Base-by-base conservation (phyloP, 2,888 invertebrate genomes). In the Lamellibrachia satsuma region DNA sequence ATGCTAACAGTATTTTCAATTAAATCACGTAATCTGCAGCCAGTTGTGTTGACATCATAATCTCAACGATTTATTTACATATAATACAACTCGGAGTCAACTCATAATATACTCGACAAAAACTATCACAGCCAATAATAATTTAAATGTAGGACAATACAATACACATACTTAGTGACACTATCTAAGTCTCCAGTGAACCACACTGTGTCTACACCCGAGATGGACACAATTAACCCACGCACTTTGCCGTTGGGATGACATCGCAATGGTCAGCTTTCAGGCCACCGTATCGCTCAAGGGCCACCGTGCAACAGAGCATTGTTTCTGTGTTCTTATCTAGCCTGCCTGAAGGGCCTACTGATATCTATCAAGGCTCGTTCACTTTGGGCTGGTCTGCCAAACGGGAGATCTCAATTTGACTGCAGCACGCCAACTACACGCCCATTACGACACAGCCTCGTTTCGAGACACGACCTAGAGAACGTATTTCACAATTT, bases 11-110 rank as follows among this genome's bases (percentile, higher is more conserved):
- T 75, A 75, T 75, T 75, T n/a, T 75, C 75, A 75, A 75, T 75
- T 75, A 75, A 75, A 75, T 75, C 75, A 75, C 75, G 75, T 75
- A 75, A 75, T 75, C 75, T 75, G 75, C 75, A 75, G 75, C 75
- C 75, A 75, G 75, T 75, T 75, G 75, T 75, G 75, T 75, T 22
- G 75, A 75, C 75, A 75, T 75, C 15, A 75, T 75, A 75, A 75
- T 75, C 75, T 75, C 22, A 75, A 75, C 75, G 75, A 75, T 75
- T 22, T 75, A 75, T 75, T 6, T 75, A 75, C 75, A 75, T 75
- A 75, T 75, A 75, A 75, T 75, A 75, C 75, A 75, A 75, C 75
- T 15, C 75, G 75, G 75, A 75, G 75, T 75, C 75, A 75, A 75
- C n/a, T n/a, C 75, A 75, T 75, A 75, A 75, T 75, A 75, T 75